Base-by-base conservation (phyloP, 2,113 vertebrate species). In the Campylomormyrus numenius region DNA sequence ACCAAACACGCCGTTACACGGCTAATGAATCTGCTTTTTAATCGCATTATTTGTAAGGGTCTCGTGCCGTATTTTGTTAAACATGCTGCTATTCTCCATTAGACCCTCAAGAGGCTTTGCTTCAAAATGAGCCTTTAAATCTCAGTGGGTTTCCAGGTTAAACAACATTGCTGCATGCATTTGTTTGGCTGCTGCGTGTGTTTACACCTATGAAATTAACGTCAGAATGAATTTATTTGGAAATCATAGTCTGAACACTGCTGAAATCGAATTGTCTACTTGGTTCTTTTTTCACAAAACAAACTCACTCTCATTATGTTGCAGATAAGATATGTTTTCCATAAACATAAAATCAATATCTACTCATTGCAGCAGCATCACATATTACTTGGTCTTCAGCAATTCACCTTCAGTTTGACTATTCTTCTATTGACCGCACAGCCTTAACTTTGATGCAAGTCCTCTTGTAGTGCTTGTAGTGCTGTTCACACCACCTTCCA, bases 1-100 rank as follows among this genome's bases (percentile, higher is more conserved):
- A 94, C 88, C 86, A 89, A 92, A 84, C 85, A 66, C 87, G 91
- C 89, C 80, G 88, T 91, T 90, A 88, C 91, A 80, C 31, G 13
- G 86, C 90, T 93, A 92, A 94, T 94, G 85, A 92, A 94, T 92
- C 91, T 92, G 87, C 93, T 91, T 85, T 92, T 88, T 91, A 91
- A 93, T 93, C 90, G 31, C 90, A 88, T 91, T 92, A 91, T 94
- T 93, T 92, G 88, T 91, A 92, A 92, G 86, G 91, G 74, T 74
- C 90, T 91, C 89, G 85, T 89, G 91, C 89, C 90, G 88, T 21
- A 84, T 93, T 88, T 48, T 85, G 85, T 89, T 39, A 92, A 91
- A 88, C 86, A 87, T 49, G 90, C 56, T 53, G 52, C 87, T 92
- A 87, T 83, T 80, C 66, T 53, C 49, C n/a, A 13, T 56, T 15